Base-by-base conservation (phyloP, 2,888 invertebrate genomes). In the Plagiodera versicolora region DNA sequence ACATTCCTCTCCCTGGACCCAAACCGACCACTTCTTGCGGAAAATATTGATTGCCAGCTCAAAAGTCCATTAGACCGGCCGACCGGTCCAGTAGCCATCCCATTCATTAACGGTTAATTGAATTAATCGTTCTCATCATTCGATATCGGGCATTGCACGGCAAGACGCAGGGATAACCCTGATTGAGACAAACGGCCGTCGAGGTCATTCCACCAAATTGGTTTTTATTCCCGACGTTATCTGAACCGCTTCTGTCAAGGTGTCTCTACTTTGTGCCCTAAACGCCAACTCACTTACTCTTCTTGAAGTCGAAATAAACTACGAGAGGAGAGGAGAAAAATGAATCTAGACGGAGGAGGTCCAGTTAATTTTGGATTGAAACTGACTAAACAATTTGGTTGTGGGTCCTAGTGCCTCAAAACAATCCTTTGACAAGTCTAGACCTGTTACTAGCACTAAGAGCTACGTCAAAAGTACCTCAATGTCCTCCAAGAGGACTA, bases 81-180 rank as follows among this genome's bases (percentile, higher is more conserved):
- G 76, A 75, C 69, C n/a, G 64, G 69, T 75, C 78, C 78, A 77
- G 79, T 78, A 79, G 79, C 80, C 77, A 77, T 75, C 77, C 78
- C 81, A 81, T 81, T 81, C 81, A 82, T 81, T 82, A 81, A 81
- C 81, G 81, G 81, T 81, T 81, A 81, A 81, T 82, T 82, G 81
- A 81, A 82, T 82, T 82, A 82, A 82, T 82, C 81, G 77, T 80
- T 73, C 78, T 81, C 81, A 81, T 82, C 82, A 82, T 81, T 81
- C 80, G 77, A 75, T 79, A 79, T 79, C 65, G 72, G 70, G 66
- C 70, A 78, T 76, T 77, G 78, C 76, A 77, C 74, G 74, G 72
- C 72, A 76, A 77, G 78, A 77, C 77, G 74, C 72, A 70, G n/a
- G 67, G 74, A 76, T 77, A 77, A 79, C 77, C 79, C 72, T 79